A percentile compares a stretch with the other conserved stretches of the same genome.
Evolutionary conservation across 2,888 invertebrate genomes (phyloP).

Genomic region (Ceraclea dissimilis): DNA sequence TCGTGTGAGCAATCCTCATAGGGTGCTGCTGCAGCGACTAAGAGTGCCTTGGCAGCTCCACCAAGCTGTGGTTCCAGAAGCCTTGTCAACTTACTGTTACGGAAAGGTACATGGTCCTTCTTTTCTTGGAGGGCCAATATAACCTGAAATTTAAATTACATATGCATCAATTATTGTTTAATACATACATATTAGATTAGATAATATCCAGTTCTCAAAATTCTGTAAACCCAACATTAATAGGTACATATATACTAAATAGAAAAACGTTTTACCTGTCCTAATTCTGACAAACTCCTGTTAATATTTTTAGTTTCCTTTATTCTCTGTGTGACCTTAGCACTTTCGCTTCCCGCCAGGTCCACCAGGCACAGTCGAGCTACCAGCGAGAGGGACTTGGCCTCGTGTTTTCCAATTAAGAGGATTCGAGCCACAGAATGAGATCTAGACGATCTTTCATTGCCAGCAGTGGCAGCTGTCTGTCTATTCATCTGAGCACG

Average conservation of each 20-base stretch:
- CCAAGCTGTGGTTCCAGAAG: slow-evolving; percentile 72
- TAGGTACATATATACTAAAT: no score
- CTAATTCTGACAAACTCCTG: slow-evolving; percentile 57
- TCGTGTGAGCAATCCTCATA: slow-evolving; percentile 62
- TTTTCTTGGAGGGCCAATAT: slow-evolving; percentile 64
- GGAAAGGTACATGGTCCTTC: slow-evolving; percentile 65
- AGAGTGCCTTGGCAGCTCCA: slow-evolving; percentile 72
- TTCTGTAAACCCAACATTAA: no score
- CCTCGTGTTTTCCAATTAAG: slow-evolving; percentile 44
- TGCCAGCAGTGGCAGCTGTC: slow-evolving; percentile 50
- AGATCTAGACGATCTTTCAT: slow-evolving; percentile 49
- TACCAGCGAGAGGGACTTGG: slow-evolving; percentile 39
- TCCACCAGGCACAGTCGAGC: slow-evolving; percentile 66
- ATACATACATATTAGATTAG: no score
- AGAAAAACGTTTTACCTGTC: slow-evolving; percentile 34
- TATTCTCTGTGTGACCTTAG: slow-evolving; percentile 46
- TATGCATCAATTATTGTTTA: neutral
- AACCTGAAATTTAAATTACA: slow-evolving; percentile 35
- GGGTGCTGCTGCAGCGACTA: slow-evolving; percentile 73
- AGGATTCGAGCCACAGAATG: slow-evolving; percentile 50
- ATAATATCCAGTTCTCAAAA: no score
- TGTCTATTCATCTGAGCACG: slow-evolving; percentile 44
- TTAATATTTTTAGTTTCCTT: slow-evolving; percentile 68
- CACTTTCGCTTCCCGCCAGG: slow-evolving; percentile 66
- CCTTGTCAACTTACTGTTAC: slow-evolving; percentile 71